phyloP scores from a whole-genome alignment of 1,140 invertebrate species.

The Macrotrachela quadricornifera region DNA sequence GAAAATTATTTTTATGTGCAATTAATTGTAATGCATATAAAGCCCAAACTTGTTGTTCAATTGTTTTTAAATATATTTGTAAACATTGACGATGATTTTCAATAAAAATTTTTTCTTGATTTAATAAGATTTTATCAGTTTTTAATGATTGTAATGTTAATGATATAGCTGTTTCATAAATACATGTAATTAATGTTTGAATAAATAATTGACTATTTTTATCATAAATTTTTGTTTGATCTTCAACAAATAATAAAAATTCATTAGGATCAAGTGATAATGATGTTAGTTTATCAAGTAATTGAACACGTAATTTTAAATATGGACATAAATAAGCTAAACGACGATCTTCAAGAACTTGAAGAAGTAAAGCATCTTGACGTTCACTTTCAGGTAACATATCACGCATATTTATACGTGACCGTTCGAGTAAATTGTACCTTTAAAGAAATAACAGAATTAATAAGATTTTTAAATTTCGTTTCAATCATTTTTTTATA shows the following conservation, averaged over 20 bases:
- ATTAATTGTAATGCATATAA: conserved; percentile 80
- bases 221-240: background rate
- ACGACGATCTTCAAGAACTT: background rate
- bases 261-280: background rate
- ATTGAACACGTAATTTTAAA: background rate
- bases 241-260: background rate
- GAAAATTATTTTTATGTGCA: conserved; percentile 61
- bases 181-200: conserved; percentile 1
- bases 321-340: background rate
- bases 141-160: background rate
- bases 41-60: conserved; percentile 63
- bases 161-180: background rate
- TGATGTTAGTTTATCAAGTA: background rate
- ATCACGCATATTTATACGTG: conserved; percentile 60
- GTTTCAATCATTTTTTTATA: too few relatives aligned
- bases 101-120: conserved; percentile 1
- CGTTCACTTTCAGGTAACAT: conserved; percentile 40
- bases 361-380: background rate
- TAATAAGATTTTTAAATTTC: too few relatives aligned
- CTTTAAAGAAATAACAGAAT: too few relatives aligned
- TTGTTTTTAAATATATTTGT: conserved; percentile 21
- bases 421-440: conserved; percentile 53
- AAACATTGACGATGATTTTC: conserved; percentile 8
- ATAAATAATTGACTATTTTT: background rate
- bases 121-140: background rate